Base-by-base conservation (phyloP, 2,888 invertebrate species). In the Sminthurinus aureus region DNA sequence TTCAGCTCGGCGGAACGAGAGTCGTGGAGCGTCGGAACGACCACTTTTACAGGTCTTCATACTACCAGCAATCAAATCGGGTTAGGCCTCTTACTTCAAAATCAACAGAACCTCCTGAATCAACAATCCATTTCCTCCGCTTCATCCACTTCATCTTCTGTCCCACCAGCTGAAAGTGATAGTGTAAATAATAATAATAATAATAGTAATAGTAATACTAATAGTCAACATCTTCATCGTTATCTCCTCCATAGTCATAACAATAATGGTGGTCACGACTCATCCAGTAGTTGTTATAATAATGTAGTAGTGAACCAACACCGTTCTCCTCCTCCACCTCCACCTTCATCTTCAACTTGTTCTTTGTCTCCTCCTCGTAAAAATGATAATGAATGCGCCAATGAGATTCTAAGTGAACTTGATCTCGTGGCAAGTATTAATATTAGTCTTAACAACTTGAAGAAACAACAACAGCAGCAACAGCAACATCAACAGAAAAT, bases 361-460 rank as follows among this genome's bases (percentile, higher is more conserved):
- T 38, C 38, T 38, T 38, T 6, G 38, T 38, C 38, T 38, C 38
- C 38, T 66, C 58, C 74, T 22, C 22, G 66, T 20, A 66, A 75
- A 52, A 74, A 79, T 75, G 83, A 75, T 66, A 83, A 79, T 75
- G 73, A 78, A 50, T 58, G 78, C 69, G 78, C 51, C 66, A 82
- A 64, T 74, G 83, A 74, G 79, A 85, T 87, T 86, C 78, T 86
- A 79, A 86, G 86, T 86, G 86, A 87, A 86, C 85, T 86, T 83
- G 87, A 87, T 86, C 86, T 87, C 81, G 87, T 87, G 71, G 86
- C 86, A 24, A 86, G 86, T 84, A 84, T 86, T 82, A 86, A 86
- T 79, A 79, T 79, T 67, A 83, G 83, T 79, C 79, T 83, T 22
- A 81, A 20, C 64, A 81, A 81, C 51, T 73, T 74, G 50, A 74